phyloP scores from a whole-genome alignment of 2,888 invertebrate species.

The Psylliodes chrysocephalus region DNA sequence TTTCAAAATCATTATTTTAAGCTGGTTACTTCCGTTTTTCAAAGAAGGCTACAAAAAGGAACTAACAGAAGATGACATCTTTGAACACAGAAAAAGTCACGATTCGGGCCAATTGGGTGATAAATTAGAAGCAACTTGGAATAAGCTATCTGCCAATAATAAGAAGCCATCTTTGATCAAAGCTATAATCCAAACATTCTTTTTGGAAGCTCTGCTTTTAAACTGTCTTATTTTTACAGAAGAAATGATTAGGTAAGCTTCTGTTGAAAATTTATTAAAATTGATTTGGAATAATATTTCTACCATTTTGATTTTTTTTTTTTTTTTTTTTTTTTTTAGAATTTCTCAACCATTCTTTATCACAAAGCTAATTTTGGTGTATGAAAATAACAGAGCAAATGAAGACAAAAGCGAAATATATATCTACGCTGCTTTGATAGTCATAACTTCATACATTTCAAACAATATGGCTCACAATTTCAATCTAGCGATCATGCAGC shows the following conservation, averaged over 20 bases:
- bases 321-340: background rate
- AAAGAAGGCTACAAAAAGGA: constrained; percentile 64
- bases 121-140: constrained; percentile 59
- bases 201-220: constrained; percentile 41
- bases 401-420: constrained; percentile 71
- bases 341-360: constrained; percentile 49
- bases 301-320: background rate
- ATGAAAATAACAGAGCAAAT: constrained; percentile 65
- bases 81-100: constrained; percentile 63
- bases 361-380: constrained; percentile 69
- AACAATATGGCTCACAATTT: constrained; percentile 77
- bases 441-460: constrained; percentile 76
- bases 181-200: constrained; percentile 51
- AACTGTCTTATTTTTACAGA: constrained; percentile 38
- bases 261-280: no score
- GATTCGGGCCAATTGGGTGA: constrained; percentile 62
- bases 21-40: constrained; percentile 67
- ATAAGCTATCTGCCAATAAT: constrained; percentile 44
- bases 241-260: constrained; percentile 46
- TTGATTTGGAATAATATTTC: no score
- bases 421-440: constrained; percentile 78
- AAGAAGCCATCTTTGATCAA: constrained; percentile 52
- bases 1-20: constrained; percentile 51
- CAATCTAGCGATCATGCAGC: constrained; percentile 83
- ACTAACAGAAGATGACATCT: constrained; percentile 66